These are phyloP conservation scores for Candidula unifasciata DNA, from an alignment of 2,888 invertebrate genomes.

Conservation along the genomic window DNA sequence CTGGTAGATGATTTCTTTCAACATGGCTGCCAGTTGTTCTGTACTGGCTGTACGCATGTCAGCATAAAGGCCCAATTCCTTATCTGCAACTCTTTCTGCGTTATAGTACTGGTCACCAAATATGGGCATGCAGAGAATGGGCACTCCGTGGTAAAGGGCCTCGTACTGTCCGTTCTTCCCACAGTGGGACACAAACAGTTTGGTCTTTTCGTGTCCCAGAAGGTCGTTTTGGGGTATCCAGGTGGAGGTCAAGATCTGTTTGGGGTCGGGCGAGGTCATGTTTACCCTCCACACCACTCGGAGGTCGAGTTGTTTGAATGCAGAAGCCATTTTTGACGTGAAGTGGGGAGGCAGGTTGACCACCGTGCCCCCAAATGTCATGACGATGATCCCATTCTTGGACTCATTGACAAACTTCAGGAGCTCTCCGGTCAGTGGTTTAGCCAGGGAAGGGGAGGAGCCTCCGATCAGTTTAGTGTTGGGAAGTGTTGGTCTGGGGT, in stretches of 20 bases:
- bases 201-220: slow-evolving; percentile 59
- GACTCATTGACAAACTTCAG: slow-evolving; percentile 52
- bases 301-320: slow-evolving; percentile 51
- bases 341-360: slow-evolving; percentile 47
- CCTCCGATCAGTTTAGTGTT: slow-evolving; percentile 60
- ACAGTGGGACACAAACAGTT: slow-evolving; percentile 64
- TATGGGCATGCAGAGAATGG: slow-evolving; percentile 62
- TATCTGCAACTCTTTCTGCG: slow-evolving; percentile 47
- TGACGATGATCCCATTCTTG: slow-evolving; percentile 56
- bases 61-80: slow-evolving; percentile 30
- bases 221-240: slow-evolving; percentile 67
- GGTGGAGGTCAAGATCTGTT: slow-evolving; percentile 53
- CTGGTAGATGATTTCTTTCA: slow-evolving; percentile 20
- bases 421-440: slow-evolving; percentile 54
- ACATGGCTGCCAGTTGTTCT: background rate
- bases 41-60: slow-evolving; percentile 6
- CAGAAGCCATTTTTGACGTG: slow-evolving; percentile 48
- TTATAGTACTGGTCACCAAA: slow-evolving; percentile 58
- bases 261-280: slow-evolving; percentile 48
- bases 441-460: slow-evolving; percentile 56
- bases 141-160: slow-evolving; percentile 64
- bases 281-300: slow-evolving; percentile 54
- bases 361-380: slow-evolving; percentile 59
- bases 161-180: slow-evolving; percentile 66
- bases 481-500: slow-evolving; percentile 56